phyloP scores from a whole-genome alignment of 2,888 invertebrate genomes.

The Amblyjoppa fuscipennis region DNA sequence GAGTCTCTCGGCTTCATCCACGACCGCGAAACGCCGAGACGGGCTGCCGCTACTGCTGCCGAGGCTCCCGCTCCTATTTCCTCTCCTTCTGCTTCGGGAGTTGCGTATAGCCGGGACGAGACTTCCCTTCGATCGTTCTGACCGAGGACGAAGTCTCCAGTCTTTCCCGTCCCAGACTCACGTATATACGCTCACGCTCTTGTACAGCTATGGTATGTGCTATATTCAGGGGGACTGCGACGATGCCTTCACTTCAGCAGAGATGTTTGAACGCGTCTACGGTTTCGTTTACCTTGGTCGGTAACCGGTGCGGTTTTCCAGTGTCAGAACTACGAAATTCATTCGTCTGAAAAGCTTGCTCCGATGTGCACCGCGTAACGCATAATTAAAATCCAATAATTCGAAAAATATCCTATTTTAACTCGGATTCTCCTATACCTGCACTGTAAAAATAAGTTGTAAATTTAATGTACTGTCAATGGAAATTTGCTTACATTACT shows the following conservation, averaged over 20 bases:
- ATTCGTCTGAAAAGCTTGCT: not conserved
- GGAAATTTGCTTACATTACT: too few relatives aligned
- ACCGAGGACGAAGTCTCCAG: slow-evolving; percentile 35
- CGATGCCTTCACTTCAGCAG: slow-evolving; percentile 26
- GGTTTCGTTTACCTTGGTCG: slow-evolving; percentile 16
- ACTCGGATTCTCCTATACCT: not conserved
- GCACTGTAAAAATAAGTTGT: not conserved
- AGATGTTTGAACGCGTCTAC: slow-evolving; percentile 36
- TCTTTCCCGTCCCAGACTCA: slow-evolving; percentile 33
- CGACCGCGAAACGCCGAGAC: slow-evolving; percentile 58
- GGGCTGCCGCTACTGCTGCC: slow-evolving; percentile 30
- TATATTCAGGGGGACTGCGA: slow-evolving; percentile 20
- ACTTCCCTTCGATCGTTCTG: slow-evolving; percentile 43
- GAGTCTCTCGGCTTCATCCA: slow-evolving; percentile 54
- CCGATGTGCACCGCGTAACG: not conserved
- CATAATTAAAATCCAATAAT: not conserved
- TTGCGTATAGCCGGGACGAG: slow-evolving; percentile 35
- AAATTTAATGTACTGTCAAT: too few relatives aligned
- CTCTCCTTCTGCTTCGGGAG: not conserved
- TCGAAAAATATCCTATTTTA: not conserved
- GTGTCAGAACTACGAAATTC: not conserved
- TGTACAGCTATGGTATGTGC: not conserved
- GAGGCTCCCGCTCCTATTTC: not conserved
- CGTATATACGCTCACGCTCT: not conserved
- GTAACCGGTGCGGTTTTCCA: not conserved